Conservation (phyloP, 2,888 invertebrate genomes). For the Lasioglossum marginatum region DNA sequence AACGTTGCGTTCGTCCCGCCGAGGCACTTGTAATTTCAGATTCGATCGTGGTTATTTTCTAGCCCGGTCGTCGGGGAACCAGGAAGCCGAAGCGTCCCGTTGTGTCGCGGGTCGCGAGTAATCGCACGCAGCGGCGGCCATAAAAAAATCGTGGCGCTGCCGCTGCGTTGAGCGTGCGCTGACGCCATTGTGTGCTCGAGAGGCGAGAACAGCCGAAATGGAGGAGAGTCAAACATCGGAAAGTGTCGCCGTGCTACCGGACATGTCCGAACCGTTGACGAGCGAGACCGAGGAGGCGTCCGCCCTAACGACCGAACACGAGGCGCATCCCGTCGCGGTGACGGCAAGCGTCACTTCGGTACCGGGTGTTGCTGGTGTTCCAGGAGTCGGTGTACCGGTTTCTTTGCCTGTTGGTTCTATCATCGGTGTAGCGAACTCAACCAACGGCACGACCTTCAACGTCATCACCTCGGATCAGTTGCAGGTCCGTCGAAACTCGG, state of each 20-base stretch:
- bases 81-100: conserved; percentile 23
- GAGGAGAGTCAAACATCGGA: conserved; percentile 85
- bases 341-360: conserved; percentile 79
- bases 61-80: not conserved
- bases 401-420: conserved; percentile 92
- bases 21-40: conserved; percentile 28
- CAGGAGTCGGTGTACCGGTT: conserved; percentile 87
- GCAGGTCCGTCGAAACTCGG: conserved; percentile 84
- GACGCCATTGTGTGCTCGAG: conserved; percentile 71
- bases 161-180: conserved; percentile 65
- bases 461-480: conserved; percentile 94
- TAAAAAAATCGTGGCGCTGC: conserved; percentile 53
- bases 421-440: conserved; percentile 86
- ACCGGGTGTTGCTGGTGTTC: conserved; percentile 85
- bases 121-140: conserved; percentile 25
- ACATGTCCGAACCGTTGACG: conserved; percentile 86
- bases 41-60: conserved; percentile 1
- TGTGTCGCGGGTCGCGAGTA: conserved; percentile 35
- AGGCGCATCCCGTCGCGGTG: conserved; percentile 82
- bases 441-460: conserved; percentile 92
- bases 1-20: not conserved
- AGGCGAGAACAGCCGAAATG: conserved; percentile 83
- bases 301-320: conserved; percentile 79
- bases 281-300: conserved; percentile 84
- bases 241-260: conserved; percentile 85